Conservation (phyloP, 2,113 vertebrate species). For the Anguilla japonica region DNA sequence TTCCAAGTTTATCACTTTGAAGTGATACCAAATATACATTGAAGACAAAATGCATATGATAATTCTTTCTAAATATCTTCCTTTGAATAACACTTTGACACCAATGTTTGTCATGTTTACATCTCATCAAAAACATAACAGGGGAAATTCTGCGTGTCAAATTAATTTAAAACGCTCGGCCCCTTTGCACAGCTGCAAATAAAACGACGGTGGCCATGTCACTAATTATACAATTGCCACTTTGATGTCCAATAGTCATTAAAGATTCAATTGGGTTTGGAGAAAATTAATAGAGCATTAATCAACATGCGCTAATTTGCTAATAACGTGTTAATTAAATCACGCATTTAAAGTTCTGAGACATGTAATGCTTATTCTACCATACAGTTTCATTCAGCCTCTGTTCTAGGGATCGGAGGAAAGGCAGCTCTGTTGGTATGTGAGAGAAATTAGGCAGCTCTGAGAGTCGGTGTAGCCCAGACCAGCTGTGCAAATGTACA, state of each 20-base stretch:
- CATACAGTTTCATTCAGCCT: conserved; percentile 42
- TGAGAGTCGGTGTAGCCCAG: neutral
- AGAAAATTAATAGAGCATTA: conserved; percentile 73
- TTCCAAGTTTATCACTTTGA: neutral
- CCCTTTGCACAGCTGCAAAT: conserved; percentile 43
- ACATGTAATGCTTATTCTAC: conserved; percentile 60
- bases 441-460: neutral
- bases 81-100: neutral
- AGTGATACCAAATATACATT: neutral
- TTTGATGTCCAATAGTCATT: conserved; percentile 61
- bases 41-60: neutral
- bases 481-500: conserved; percentile 7
- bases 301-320: conserved; percentile 72
- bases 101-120: neutral
- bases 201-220: conserved; percentile 30
- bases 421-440: neutral
- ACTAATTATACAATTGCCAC: conserved; percentile 64
- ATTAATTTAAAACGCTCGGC: conserved; percentile 37
- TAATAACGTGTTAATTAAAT: conserved; percentile 76
- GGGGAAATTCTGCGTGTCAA: neutral
- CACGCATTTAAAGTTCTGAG: conserved; percentile 66
- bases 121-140: neutral
- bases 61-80: neutral
- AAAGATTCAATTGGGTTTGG: conserved; percentile 61
- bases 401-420: conserved; percentile 7